phyloP scores from a whole-genome alignment of 1,140 invertebrate species.

The Mesaphorura yosii region DNA sequence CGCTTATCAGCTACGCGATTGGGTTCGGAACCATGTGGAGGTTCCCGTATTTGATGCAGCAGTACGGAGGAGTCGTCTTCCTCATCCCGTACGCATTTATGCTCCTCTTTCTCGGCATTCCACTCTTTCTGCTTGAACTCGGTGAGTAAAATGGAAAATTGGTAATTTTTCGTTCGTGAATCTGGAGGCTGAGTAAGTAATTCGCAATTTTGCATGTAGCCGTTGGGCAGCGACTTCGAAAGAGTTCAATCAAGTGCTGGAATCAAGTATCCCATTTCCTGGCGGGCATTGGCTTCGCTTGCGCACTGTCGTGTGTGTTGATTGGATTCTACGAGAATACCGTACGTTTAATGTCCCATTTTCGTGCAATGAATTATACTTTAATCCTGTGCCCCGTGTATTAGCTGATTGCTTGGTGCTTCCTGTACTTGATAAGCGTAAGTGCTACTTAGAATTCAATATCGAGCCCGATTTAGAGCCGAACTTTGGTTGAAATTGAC shows the following conservation, averaged over 20 bases:
- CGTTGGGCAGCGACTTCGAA: slow-evolving; percentile 75
- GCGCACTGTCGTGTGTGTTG: slow-evolving; percentile 43
- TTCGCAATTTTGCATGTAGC: too few species aligned
- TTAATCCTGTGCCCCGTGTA: too few species aligned
- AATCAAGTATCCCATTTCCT: slow-evolving; percentile 76
- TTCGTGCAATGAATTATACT: too few species aligned
- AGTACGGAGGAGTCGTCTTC: slow-evolving; percentile 42
- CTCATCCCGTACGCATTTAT: slow-evolving; percentile 43
- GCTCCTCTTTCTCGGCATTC: slow-evolving; percentile 71
- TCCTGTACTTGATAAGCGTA: slow-evolving; percentile 3
- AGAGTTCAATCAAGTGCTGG: slow-evolving; percentile 88
- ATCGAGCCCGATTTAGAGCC: too few species aligned
- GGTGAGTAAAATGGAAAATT: too few species aligned
- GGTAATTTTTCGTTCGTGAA: slow-evolving; percentile 36
- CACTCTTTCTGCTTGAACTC: slow-evolving; percentile 87
- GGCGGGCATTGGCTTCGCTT: slow-evolving; percentile 78
- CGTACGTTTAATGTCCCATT: too few species aligned
- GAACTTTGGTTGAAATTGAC: neutral
- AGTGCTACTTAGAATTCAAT: too few species aligned
- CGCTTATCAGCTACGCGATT: too few species aligned
- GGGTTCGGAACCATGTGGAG: too few species aligned
- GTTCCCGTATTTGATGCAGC: too few species aligned
- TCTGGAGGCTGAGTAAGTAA: neutral
- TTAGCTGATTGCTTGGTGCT: slow-evolving; percentile 5
- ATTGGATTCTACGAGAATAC: slow-evolving; percentile 9